Conservation (phyloP, 2,888 invertebrate species). For the Tridacna crocea region DNA sequence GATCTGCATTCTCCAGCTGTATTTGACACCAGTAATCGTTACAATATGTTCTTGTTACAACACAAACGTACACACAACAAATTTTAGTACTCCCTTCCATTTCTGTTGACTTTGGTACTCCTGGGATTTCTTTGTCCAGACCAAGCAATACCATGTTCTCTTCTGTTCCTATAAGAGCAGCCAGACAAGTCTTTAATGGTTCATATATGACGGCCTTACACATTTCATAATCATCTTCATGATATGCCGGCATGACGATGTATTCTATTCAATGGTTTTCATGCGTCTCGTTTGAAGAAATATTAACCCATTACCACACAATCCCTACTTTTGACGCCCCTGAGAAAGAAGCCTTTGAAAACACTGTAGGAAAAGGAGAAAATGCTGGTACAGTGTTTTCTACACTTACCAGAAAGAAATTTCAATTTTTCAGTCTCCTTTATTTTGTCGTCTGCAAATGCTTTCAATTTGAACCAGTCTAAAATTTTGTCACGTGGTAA, state of each 20-base stretch:
- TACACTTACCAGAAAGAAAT: too few species aligned
- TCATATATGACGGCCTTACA: background rate
- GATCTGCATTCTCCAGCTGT: constrained; percentile 8
- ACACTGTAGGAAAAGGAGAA: too few species aligned
- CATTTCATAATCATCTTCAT: constrained; percentile 2
- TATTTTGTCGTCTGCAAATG: too few species aligned
- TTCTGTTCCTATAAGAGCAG: background rate
- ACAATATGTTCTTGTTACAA: constrained; percentile 24
- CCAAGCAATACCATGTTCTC: background rate
- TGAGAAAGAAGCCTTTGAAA: too few species aligned
- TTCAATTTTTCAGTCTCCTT: too few species aligned
- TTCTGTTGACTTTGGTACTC: constrained; percentile 10
- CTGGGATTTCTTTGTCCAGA: background rate
- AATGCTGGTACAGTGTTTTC: too few species aligned
- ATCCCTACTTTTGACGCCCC: too few species aligned
- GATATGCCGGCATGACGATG: constrained; percentile 5
- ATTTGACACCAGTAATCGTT: constrained; percentile 20
- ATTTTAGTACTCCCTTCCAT: background rate
- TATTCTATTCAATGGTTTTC: background rate
- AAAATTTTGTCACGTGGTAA: too few species aligned
- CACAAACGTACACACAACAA: constrained; percentile 11
- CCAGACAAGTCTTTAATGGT: background rate
- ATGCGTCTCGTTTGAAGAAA: background rate
- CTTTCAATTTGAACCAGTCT: too few species aligned
- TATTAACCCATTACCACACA: too few species aligned